A percentile compares a stretch with the other conserved stretches of the same genome.
These are phyloP conservation scores for Tylochromis polylepis DNA, from an alignment of 2,113 vertebrate species.

Conservation along the genomic window DNA sequence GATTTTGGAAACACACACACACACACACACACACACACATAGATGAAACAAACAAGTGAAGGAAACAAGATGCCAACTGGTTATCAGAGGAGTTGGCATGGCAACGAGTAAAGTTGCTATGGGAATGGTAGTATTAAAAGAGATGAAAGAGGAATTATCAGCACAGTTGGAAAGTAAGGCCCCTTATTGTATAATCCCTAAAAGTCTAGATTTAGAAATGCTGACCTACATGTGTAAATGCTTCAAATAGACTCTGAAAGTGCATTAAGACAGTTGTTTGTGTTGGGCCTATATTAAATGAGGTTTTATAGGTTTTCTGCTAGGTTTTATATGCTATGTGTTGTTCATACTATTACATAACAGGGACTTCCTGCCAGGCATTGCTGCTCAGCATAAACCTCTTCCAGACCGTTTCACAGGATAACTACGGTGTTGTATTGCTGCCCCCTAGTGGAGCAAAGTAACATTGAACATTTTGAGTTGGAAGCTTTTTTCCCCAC, in stretches of 20 bases:
- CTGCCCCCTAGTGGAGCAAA: conserved; percentile 46
- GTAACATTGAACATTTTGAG: background rate
- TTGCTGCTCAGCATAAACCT: background rate
- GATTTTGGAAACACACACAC: background rate
- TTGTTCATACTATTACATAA: background rate
- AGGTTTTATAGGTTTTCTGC: background rate
- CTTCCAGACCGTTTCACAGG: background rate
- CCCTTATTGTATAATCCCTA: background rate
- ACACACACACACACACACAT: background rate
- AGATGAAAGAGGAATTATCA: conserved; percentile 27
- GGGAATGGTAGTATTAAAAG: conserved; percentile 39
- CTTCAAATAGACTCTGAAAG: background rate
- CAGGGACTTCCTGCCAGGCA: background rate
- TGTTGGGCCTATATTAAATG: background rate
- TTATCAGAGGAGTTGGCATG: conserved; percentile 36
- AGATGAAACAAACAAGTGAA: conserved; percentile 23
- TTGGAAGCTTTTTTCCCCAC: background rate
- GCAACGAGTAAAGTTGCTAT: conserved; percentile 56
- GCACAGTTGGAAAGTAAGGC: conserved; percentile 2
- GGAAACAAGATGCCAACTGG: conserved; percentile 26
- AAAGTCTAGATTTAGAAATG: background rate
- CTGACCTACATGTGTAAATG: background rate
- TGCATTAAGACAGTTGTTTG: background rate
- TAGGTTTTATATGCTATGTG: background rate
- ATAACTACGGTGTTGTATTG: background rate